Evolutionary conservation across 2,888 invertebrate species (phyloP), one percentile per base, ranked within the genome.

Genomic region (Busseola fusca): DNA sequence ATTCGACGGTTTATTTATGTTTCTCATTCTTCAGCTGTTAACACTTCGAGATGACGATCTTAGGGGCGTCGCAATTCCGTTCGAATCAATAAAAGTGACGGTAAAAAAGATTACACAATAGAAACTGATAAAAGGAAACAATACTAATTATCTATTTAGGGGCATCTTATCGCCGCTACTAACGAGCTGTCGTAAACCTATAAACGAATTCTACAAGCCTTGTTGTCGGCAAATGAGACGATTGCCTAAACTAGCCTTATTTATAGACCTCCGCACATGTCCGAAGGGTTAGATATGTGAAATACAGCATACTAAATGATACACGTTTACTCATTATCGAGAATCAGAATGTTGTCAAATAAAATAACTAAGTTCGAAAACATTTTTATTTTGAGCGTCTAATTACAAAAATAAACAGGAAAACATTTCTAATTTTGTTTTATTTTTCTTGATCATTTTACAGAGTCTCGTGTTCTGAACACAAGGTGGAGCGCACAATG

Each of bases 101-200:
- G 77, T 83, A 85, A 87, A 87, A 88, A 88, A 87, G 74, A 83
- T 82, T 78, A 80, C 73, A 86, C 83, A 84, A 88, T 86, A 79
- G 76, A 54, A 71, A 72, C 73, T 81, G 76, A 82, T 87, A 86
- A 87, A 73, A 82, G 83, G 86, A 87, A 91, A 95, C 94, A 95
- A 94, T 93, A 92, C 92, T 94, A 95, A 95, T 95, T 92, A 93
- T 92, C 92, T 93, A 94, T 91, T 95, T 94, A 93, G 88, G 90
- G 86, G 85, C 86, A 87, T 89, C 92, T 94, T 93, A 94, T 94
- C 93, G 86, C 86, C 85, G 81, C 84, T 84, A 87, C 92, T 95
- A 95, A 95, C 94, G 93, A 95, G 95, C 87, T 86, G 80, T 88
- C 87, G 88, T 95, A 94, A 94, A 95, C 87, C 87, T 83, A 95